Conservation (phyloP, 2,888 invertebrate species). For the Sinopyrophorus schimmeli region DNA sequence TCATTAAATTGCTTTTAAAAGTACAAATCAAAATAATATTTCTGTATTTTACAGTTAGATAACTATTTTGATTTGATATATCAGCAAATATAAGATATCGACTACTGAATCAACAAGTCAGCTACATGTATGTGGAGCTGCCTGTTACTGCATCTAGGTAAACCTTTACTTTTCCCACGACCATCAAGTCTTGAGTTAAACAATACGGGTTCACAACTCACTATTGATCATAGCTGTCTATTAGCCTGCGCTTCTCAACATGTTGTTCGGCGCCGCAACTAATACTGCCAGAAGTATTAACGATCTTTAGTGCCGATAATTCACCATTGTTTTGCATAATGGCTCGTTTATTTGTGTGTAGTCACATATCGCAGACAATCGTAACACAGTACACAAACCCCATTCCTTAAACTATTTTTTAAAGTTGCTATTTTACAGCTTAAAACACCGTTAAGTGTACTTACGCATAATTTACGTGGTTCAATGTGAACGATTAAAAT, state of each 20-base stretch:
- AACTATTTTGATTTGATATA: constrained; percentile 27
- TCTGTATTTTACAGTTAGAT: too few species aligned
- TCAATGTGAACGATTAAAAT: too few species aligned
- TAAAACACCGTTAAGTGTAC: too few species aligned
- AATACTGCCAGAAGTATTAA: constrained; percentile 38
- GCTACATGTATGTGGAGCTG: constrained; percentile 28
- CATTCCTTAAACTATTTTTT: neutral
- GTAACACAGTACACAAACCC: neutral
- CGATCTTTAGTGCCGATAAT: constrained; percentile 36
- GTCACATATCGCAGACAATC: constrained; percentile 24
- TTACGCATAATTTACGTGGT: too few species aligned
- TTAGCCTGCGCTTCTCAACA: constrained; percentile 48
- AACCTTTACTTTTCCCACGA: constrained; percentile 52
- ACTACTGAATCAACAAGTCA: constrained; percentile 29
- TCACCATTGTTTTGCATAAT: constrained; percentile 42
- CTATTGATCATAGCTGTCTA: constrained; percentile 51
- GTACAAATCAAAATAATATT: too few species aligned
- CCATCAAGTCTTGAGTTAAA: constrained; percentile 45
- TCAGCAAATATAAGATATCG: constrained; percentile 24
- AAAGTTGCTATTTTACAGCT: too few species aligned
- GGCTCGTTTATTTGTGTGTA: constrained; percentile 28
- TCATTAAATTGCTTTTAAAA: too few species aligned
- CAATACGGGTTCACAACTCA: constrained; percentile 52
- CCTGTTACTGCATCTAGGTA: constrained; percentile 33
- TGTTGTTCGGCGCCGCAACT: constrained; percentile 43